Conservation (phyloP, 2,113 vertebrate species). For the Candoia aspera region DNA sequence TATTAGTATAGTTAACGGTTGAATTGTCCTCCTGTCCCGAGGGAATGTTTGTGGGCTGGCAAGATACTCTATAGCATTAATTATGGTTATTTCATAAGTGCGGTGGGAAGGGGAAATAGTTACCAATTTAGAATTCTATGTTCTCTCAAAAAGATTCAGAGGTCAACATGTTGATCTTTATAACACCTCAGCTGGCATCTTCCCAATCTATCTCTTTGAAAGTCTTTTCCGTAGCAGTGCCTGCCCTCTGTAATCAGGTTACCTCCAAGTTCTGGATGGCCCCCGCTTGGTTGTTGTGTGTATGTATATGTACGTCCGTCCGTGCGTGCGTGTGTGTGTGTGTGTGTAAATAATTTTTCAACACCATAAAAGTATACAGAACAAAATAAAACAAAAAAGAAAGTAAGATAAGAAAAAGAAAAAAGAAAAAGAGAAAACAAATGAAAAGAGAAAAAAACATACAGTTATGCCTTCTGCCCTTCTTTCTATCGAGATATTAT, state of each 20-base stretch:
- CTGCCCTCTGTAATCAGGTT: background rate
- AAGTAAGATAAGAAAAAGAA: too few relatives aligned
- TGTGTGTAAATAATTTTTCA: too few relatives aligned
- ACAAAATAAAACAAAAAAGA: too few relatives aligned
- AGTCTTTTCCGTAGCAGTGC: background rate
- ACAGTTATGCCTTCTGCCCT: too few relatives aligned
- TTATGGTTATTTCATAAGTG: background rate
- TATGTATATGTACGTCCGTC: too few relatives aligned
- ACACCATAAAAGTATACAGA: too few relatives aligned
- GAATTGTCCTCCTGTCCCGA: background rate
- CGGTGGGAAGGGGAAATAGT: background rate
- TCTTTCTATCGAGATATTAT: too few relatives aligned
- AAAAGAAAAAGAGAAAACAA: too few relatives aligned
- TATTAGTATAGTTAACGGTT: background rate
- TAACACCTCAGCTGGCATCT: background rate
- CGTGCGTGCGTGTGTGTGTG: too few relatives aligned
- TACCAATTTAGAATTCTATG: background rate
- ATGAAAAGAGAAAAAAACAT: too few relatives aligned
- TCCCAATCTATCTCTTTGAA: background rate
- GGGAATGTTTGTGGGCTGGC: background rate
- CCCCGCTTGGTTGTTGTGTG: too few relatives aligned
- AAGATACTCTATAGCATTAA: background rate
- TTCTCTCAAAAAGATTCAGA: background rate
- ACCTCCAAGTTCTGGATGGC: background rate
- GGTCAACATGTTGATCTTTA: background rate